Conservation (phyloP, 1,140 invertebrate genomes). For the Hyphantria cunea region DNA sequence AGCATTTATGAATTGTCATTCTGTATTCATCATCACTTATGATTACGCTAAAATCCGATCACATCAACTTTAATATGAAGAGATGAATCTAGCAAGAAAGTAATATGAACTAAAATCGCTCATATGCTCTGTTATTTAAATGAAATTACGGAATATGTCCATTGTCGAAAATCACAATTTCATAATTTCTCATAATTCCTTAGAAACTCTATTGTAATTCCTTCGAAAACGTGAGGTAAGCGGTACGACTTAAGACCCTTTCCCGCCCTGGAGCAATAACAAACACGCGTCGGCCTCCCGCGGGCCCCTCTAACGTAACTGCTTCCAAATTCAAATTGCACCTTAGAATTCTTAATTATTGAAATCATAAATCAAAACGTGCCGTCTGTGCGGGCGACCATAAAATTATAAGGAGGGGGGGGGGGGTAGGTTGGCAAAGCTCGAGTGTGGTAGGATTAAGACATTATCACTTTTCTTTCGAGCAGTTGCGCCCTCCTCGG, state of each 20-base stretch:
- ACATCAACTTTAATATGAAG: too few species aligned
- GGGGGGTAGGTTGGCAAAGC: conserved; percentile 34
- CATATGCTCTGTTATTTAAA: too few species aligned
- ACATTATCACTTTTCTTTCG: conserved; percentile 83
- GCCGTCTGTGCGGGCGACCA: conserved; percentile 77
- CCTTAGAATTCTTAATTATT: conserved; percentile 82
- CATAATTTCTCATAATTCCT: conserved; percentile 49
- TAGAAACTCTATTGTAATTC: conserved; percentile 60
- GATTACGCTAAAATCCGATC: too few species aligned
- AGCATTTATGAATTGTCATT: too few species aligned
- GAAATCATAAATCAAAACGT: conserved; percentile 81
- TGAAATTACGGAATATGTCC: too few species aligned
- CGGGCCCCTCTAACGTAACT: conserved; percentile 59
- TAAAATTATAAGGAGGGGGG: conserved; percentile 67
- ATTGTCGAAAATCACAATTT: conserved; percentile 35
- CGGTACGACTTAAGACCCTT: conserved; percentile 58
- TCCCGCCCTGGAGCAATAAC: conserved; percentile 66
- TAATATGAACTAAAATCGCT: too few species aligned
- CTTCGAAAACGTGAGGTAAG: conserved; percentile 67
- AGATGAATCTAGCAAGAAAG: too few species aligned
- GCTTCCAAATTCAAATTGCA: conserved; percentile 79
- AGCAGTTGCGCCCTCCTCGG: conserved; percentile 71
- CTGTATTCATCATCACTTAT: too few species aligned
- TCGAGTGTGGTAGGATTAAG: conserved; percentile 81
- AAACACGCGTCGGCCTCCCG: conserved; percentile 74